A percentile compares a stretch with the other conserved stretches of the same genome.
These are phyloP conservation scores for Bergia puertoricense DNA, from an alignment of 92 coral and sea anemone species.

Conservation along the genomic window DNA sequence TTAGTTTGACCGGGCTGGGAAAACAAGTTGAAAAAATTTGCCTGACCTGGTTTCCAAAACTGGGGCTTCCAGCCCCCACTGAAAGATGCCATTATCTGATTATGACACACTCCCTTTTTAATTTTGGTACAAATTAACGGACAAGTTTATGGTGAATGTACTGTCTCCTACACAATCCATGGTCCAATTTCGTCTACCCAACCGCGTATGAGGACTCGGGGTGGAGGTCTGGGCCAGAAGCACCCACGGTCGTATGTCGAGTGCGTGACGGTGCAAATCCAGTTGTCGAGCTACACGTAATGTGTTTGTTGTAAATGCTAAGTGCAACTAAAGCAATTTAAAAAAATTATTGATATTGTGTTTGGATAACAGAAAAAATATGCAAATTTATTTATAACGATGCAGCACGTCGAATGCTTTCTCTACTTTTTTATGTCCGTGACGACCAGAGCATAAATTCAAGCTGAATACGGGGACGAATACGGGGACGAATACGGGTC, in stretches of 20 bases:
- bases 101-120: no score
- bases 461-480: neutral
- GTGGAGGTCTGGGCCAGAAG: neutral
- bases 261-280: no score
- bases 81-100: neutral
- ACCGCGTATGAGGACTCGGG: neutral
- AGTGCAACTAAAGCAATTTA: no score
- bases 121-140: neutral
- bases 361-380: neutral
- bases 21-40: neutral
- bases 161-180: no score
- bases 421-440: neutral
- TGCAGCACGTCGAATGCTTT: neutral
- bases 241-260: neutral
- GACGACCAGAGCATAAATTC: neutral
- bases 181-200: neutral
- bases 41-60: conserved; percentile 41
- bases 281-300: no score
- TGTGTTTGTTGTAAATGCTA: no score
- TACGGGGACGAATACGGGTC: no score
- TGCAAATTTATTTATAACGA: neutral
- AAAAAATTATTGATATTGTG: neutral
- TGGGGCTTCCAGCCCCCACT: conserved; percentile 31
- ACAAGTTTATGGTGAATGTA: no score
- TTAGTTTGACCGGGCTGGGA: no score